These are phyloP conservation scores for Brachycybe producta DNA, from an alignment of 2,888 invertebrate species.

Conservation along the genomic window DNA sequence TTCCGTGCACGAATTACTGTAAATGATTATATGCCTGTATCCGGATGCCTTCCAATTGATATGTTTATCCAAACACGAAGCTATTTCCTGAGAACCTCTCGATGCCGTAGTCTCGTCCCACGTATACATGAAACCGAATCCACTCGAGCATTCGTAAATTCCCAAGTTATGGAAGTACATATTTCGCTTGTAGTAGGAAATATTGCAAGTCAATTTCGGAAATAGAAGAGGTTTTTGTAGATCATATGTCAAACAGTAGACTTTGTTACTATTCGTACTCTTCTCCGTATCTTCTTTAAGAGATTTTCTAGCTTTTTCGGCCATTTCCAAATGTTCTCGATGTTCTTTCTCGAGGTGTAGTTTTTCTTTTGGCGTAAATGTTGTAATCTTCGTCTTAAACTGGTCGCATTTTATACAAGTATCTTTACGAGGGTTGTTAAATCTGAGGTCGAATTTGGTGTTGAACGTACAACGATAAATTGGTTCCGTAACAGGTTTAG, in stretches of 20 bases:
- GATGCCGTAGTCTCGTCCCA: not conserved
- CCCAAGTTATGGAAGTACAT: slow-evolving; percentile 1
- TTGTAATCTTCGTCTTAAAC: not conserved
- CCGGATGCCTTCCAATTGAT: not conserved
- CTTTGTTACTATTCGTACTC: not conserved
- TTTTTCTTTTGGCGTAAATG: not conserved
- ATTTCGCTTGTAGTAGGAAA: not conserved
- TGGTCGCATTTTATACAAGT: not conserved
- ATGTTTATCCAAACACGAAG: not conserved
- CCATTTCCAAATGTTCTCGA: not conserved
- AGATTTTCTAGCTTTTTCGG: not conserved
- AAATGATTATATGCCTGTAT: not conserved
- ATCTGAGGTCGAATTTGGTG: not conserved
- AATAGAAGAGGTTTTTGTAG: not conserved
- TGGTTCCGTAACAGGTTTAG: not conserved
- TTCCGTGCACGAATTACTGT: not conserved
- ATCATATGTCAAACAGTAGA: not conserved
- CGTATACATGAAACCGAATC: not conserved
- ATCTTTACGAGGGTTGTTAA: not conserved
- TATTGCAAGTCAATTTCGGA: not conserved
- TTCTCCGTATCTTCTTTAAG: not conserved
- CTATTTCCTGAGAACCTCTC: not conserved
- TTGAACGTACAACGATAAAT: not conserved
- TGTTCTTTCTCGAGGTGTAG: not conserved
- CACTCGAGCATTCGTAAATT: not conserved